Conservation (phyloP, 2,113 vertebrate species). For the Pseudonaja textilis region DNA sequence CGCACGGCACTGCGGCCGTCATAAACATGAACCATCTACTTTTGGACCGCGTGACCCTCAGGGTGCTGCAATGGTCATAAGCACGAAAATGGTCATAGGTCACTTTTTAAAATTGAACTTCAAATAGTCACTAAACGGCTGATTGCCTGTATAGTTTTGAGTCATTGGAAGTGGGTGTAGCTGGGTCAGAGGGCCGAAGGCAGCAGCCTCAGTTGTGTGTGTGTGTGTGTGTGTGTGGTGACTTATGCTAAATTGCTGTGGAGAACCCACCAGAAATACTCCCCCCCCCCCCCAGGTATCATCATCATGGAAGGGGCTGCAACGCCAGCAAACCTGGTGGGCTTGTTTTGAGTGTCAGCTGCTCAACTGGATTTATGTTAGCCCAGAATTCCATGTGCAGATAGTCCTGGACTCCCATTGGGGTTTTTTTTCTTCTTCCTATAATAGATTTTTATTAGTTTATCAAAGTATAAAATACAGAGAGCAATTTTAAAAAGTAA, state of each 20-base stretch:
- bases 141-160: neutral
- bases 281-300: neutral
- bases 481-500: too few species aligned
- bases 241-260: neutral
- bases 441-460: too few species aligned
- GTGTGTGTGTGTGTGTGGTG: neutral
- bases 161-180: neutral
- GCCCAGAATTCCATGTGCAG: neutral
- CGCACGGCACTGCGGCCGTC: neutral
- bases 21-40: too few species aligned
- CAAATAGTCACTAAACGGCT: too few species aligned
- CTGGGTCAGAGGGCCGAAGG: too few species aligned
- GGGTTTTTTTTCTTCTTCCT: too few species aligned
- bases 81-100: neutral
- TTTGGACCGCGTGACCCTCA: too few species aligned
- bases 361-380: neutral
- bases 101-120: too few species aligned
- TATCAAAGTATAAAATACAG: too few species aligned
- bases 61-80: neutral
- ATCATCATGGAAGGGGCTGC: neutral
- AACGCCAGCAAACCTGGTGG: neutral
- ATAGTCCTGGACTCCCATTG: neutral
- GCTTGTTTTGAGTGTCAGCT: neutral
- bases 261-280: neutral
- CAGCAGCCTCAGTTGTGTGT: neutral